Base-by-base conservation (phyloP, 2,797 vertebrate genomes). In the Tokudaia tokunoshimensis region DNA sequence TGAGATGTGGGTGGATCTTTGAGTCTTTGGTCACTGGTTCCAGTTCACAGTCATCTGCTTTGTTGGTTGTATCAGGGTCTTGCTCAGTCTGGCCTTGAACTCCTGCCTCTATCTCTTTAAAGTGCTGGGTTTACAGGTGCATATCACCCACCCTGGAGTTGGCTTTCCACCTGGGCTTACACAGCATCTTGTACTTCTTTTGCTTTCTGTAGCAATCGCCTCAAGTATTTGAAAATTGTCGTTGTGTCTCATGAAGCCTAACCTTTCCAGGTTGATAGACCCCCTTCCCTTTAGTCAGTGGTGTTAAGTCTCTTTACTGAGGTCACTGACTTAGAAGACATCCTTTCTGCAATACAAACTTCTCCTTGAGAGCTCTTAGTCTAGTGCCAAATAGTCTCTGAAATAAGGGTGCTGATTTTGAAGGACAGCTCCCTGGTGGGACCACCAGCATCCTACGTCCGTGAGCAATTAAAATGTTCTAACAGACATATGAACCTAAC, bases 201-300 rank as follows among this genome's bases (percentile, higher is more conserved):
- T 10, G 59, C 8, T 70, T 90, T 26, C 67, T 76, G 80, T 72
- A 91, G 31, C 29, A 41, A 82, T 57, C 67, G 59, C 8, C 20
- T 89, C 59, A 65, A 67, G 55, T 82, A 95, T 94, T 74, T 83
- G 59, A 85, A 94, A 96, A 29, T 59, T 61, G 44, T 41, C 8
- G 13, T 44, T 87, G 52, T 52, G 6, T 80, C 37, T 96, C 31
- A 61, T 22, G 6, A 59, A 70, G 52, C 14, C 52, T 74, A 61
- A 13, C 1, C 4, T 94, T 86, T 55, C 31, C 11, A 81, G 20
- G 13, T 50, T 63, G 81, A 74, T 19, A 6, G 1, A 9, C 7
- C 50, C 9, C 80, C 37, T 87, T 87, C 6, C 74, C 17, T 74
- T 86, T 47, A 44, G 47, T 31, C 81, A 89, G 80, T 44, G 15